A percentile compares a stretch with the other conserved stretches of the same genome.
Conservation (phyloP, 2,113 vertebrate species). For the Bos javanicus region DNA sequence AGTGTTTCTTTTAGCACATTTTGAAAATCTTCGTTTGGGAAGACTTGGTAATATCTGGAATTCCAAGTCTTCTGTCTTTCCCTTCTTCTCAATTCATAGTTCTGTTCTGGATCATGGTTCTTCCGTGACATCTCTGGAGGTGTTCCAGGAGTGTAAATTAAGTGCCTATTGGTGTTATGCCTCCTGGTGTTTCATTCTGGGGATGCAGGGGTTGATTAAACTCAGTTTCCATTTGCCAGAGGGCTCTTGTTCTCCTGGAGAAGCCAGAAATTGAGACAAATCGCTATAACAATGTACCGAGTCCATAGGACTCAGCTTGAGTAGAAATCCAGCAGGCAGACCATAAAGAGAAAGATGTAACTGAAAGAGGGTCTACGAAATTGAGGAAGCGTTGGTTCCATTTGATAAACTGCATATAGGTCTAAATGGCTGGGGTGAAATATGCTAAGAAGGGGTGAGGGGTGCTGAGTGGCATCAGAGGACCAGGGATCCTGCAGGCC, state of each 20-base stretch:
- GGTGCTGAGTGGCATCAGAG: background rate
- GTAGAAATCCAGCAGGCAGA: background rate
- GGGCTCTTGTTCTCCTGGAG: background rate
- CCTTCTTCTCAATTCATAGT: background rate
- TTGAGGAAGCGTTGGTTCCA: background rate
- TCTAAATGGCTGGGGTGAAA: background rate
- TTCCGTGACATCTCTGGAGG: background rate
- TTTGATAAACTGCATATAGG: background rate
- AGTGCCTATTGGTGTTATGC: background rate
- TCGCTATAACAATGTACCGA: background rate
- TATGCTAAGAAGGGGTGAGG: background rate
- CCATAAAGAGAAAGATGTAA: background rate
- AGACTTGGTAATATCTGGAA: background rate
- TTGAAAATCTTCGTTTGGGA: background rate
- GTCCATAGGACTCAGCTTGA: background rate
- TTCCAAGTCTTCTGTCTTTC: background rate
- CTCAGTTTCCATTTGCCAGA: background rate
- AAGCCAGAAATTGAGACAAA: slow-evolving; percentile 1
- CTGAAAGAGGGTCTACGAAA: background rate
- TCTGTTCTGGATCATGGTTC: background rate
- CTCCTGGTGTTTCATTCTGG: background rate
- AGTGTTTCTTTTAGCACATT: slow-evolving; percentile 28
- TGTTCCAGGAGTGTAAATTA: background rate
- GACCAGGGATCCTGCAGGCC: too few species aligned
- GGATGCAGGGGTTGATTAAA: background rate